These are phyloP conservation scores for Augochlorella aurata DNA, from an alignment of 2,888 invertebrate genomes.

Conservation along the genomic window DNA sequence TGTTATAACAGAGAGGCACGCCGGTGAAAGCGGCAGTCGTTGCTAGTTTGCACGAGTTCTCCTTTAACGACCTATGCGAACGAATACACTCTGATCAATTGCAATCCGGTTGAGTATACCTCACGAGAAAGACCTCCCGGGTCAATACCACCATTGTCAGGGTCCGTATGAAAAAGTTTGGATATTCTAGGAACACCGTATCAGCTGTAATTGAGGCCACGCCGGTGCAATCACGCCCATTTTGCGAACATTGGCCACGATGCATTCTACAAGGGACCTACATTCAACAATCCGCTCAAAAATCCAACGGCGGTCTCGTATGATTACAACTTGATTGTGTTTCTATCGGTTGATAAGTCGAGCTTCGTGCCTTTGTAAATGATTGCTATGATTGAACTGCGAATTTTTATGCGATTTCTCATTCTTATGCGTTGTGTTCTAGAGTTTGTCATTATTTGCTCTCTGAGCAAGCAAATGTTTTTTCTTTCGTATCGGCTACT, in stretches of 20 bases:
- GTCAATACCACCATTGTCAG: slow-evolving; percentile 27
- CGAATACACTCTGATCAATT: slow-evolving; percentile 57
- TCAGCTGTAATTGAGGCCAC: slow-evolving; percentile 2
- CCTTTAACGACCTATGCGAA: slow-evolving; percentile 64
- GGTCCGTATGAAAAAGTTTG: slow-evolving; percentile 5
- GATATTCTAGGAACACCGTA: slow-evolving; percentile 11
- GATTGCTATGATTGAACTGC: neutral
- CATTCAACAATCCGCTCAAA: neutral
- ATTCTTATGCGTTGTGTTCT: too few species aligned
- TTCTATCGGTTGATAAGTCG: neutral
- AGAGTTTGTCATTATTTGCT: too few species aligned
- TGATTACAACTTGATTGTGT: neutral
- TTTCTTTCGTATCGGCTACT: too few species aligned
- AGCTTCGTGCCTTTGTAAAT: neutral
- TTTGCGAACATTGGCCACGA: neutral
- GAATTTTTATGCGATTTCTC: too few species aligned
- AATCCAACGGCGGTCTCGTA: neutral
- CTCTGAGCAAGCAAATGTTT: too few species aligned
- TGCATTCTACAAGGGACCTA: neutral
- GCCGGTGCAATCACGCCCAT: neutral
- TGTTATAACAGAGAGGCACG: slow-evolving; percentile 19
- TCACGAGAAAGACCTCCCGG: slow-evolving; percentile 51
- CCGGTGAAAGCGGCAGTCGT: slow-evolving; percentile 42
- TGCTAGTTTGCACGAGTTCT: slow-evolving; percentile 63
- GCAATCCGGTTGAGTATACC: slow-evolving; percentile 51